Conservation (phyloP, 1,140 invertebrate species). For the Harlomillsia oculata region DNA sequence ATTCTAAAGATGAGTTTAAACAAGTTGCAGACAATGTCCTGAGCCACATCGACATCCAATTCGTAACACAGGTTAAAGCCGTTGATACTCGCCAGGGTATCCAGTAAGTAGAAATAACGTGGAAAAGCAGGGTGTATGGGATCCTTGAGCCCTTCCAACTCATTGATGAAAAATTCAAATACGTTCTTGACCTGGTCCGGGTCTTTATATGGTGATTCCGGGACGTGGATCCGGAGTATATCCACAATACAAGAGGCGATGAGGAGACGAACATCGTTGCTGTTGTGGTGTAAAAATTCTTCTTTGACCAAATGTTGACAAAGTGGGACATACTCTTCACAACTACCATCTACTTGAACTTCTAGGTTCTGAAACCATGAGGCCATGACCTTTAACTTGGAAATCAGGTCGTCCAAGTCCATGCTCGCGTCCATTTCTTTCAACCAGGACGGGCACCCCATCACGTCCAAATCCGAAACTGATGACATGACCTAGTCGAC, state of each 20-base stretch:
- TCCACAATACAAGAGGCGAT: conserved; percentile 96
- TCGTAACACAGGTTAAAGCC: conserved; percentile 99
- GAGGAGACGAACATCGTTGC: conserved; percentile 84
- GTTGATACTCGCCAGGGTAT: conserved; percentile 95
- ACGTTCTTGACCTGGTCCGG: conserved; percentile 86
- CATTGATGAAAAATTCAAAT: conserved; percentile 91
- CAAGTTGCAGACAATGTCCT: conserved; percentile 88
- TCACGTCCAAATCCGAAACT: too few relatives aligned
- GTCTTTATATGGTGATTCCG: conserved; percentile 96
- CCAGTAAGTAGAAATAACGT: conserved; percentile 88
- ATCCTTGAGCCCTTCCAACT: conserved; percentile 84
- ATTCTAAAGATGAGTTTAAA: conserved; percentile 95
- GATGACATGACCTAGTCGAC: too few relatives aligned
- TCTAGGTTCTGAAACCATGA: conserved; percentile 92
- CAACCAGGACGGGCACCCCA: too few relatives aligned
- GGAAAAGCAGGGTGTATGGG: conserved; percentile 96
- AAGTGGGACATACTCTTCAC: conserved; percentile 84
- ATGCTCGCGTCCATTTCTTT: conserved; percentile 82
- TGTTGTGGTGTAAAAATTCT: conserved; percentile 78
- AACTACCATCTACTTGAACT: conserved; percentile 81
- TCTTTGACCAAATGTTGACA: conserved; percentile 89
- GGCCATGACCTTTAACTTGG: conserved; percentile 85
- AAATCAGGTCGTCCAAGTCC: conserved; percentile 86
- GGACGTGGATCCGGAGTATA: conserved; percentile 91
- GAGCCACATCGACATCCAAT: conserved; percentile 88